Percentiles rank a stretch among this genome's conserved stretches.
Conservation (phyloP, 1,140 invertebrate species). For the Drosophila teissieri region DNA sequence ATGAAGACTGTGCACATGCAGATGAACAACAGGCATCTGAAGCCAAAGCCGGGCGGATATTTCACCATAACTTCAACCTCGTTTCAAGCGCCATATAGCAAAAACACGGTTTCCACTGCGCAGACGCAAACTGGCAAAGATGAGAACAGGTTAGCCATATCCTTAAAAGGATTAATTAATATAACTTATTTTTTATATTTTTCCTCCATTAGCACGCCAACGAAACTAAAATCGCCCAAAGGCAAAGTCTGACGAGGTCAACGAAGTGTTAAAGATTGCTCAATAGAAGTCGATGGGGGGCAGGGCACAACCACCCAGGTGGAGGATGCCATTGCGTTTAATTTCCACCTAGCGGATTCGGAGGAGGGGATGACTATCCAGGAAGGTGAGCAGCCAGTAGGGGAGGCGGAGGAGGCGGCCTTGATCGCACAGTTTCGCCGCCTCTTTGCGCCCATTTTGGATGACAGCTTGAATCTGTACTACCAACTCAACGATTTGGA, state of each 20-base stretch:
- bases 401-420: constrained; percentile 46
- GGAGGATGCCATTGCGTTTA: constrained; percentile 70
- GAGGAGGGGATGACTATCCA: constrained; percentile 21
- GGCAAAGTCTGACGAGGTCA: constrained; percentile 84
- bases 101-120: constrained; percentile 72
- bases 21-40: constrained; percentile 94
- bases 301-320: constrained; percentile 29
- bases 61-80: constrained; percentile 87
- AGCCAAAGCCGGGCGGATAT: constrained; percentile 92
- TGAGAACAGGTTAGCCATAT: constrained; percentile 25
- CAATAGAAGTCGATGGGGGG: constrained; percentile 72
- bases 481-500: constrained; percentile 64
- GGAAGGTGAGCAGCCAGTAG: constrained; percentile 12
- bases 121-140: constrained; percentile 81
- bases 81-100: constrained; percentile 83
- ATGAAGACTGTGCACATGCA: constrained; percentile 97
- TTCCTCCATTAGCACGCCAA: constrained; percentile 65
- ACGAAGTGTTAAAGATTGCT: constrained; percentile 85
- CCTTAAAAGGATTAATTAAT: neutral
- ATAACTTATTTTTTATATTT: neutral
- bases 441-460: constrained; percentile 68
- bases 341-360: constrained; percentile 57
- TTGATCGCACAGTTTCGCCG: constrained; percentile 67
- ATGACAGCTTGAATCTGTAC: constrained; percentile 65
- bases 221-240: constrained; percentile 75